Evolutionary conservation across 1,140 invertebrate species (phyloP).

Genomic region (Triops longicaudatus): DNA sequence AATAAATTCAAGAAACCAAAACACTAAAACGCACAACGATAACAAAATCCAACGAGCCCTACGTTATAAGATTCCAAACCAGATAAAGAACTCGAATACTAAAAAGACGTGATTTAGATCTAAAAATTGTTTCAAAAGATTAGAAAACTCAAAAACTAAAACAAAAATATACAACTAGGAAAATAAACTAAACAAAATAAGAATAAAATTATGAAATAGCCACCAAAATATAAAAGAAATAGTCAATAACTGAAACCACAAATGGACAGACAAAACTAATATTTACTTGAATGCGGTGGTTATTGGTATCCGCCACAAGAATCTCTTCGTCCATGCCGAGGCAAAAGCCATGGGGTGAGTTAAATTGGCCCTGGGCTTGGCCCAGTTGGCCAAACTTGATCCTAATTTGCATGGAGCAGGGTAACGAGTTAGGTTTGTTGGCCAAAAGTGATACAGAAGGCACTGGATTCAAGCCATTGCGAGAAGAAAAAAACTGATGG

Average conservation of each 20-base stretch:
- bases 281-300: conserved; percentile 71
- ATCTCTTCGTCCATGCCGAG: conserved; percentile 88
- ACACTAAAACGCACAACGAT: too few species aligned
- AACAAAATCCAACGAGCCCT: too few species aligned
- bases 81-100: too few species aligned
- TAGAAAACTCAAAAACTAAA: too few species aligned
- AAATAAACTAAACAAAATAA: too few species aligned
- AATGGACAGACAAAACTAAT: neutral
- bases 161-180: too few species aligned
- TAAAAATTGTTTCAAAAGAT: too few species aligned
- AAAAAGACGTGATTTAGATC: too few species aligned
- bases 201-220: too few species aligned
- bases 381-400: conserved; percentile 91
- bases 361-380: conserved; percentile 83
- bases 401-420: conserved; percentile 66
- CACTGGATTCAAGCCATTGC: conserved; percentile 13
- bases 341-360: conserved; percentile 94
- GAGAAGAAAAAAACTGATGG: conserved; percentile 7
- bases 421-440: neutral
- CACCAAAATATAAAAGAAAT: conserved; percentile 19
- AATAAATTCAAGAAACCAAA: too few species aligned
- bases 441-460: neutral
- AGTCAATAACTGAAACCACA: conserved; percentile 26
- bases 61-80: too few species aligned
- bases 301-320: conserved; percentile 91